Evolutionary conservation across 2,113 vertebrate species (phyloP), one percentile per base, ranked within the genome.

Genomic region (Limanda limanda): DNA sequence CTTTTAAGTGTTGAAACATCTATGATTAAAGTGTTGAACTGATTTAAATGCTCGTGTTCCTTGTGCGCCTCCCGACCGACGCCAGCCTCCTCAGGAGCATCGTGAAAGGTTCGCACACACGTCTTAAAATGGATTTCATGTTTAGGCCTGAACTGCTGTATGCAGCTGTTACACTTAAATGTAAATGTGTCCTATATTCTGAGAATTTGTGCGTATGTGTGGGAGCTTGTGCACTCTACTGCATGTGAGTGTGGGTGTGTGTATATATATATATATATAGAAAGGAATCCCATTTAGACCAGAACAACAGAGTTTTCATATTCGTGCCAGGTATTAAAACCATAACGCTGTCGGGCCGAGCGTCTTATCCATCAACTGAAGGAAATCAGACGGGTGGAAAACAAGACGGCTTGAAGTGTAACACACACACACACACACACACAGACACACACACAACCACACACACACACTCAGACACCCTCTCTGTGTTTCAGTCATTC

Each of bases 321-420:
- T 83, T 70, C 63, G 67, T 66, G 63, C 63, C 66, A 17, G 67
- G 78, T 67, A 80, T 74, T 68, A 20, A 51, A 51, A 51, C 47
- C 47, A 55, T 69, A 87, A 84, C 63, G 23, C 67, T 78, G 83
- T 83, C 82, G 71, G 61, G 70, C 55, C 51, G 35, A 62, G 57
- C 66, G 62, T 71, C 58, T 54, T 60, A 54, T 84, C 71, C 52
- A 56, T 88, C 62, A 72, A 67, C 62, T 78, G 82, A 83, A 69
- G 69, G 68, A 60, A 81, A 81, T 78, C 82, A 85, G 86, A 85
- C 83, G 75, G 76, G 78, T 79, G 74, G 82, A 82, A 85, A 82
- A 77, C 74, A 74, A 78, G 76, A 57, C 10, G 27, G 59, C 66
- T 23, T 77, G 76, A 74, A 63, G 71, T 67, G 37, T 9, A 78